These are phyloP conservation scores for Heliconius aoede DNA, from an alignment of 2,888 invertebrate species.

Conservation along the genomic window DNA sequence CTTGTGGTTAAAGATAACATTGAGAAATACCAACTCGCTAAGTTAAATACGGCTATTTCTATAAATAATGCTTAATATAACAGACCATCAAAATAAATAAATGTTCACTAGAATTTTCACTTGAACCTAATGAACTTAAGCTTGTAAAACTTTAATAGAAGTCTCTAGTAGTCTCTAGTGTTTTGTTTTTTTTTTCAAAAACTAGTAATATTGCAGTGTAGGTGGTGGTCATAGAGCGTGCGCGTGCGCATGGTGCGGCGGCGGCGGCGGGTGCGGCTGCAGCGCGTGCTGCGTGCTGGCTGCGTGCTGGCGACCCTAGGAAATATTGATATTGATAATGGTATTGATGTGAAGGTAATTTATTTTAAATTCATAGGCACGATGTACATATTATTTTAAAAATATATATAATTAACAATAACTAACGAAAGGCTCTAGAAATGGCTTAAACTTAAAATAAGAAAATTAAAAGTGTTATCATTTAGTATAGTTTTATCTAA, in stretches of 20 bases:
- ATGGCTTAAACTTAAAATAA: background rate
- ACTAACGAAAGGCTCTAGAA: background rate
- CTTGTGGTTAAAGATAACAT: background rate
- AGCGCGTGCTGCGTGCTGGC: conserved; percentile 66
- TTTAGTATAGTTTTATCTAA: background rate
- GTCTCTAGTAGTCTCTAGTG: conserved; percentile 11
- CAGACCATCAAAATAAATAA: conserved; percentile 13
- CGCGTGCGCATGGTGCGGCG: conserved; percentile 69
- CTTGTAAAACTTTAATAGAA: conserved; percentile 9
- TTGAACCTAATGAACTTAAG: conserved; percentile 3
- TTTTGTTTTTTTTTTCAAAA: background rate
- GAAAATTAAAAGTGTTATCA: background rate
- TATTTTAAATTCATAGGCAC: background rate
- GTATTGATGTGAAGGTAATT: no score
- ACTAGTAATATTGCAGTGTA: background rate
- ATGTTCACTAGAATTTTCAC: conserved; percentile 12
- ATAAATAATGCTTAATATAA: conserved; percentile 2
- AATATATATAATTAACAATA: no score
- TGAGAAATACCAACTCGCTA: background rate
- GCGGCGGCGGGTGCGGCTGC: conserved; percentile 67
- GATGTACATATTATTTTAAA: background rate
- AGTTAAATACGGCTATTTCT: background rate
- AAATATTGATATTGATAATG: no score
- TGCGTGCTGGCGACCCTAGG: conserved; percentile 76
- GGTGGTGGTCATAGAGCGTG: conserved; percentile 72